phyloP scores from a whole-genome alignment of 2,888 invertebrate genomes.

The Epirrhoe tristata region DNA sequence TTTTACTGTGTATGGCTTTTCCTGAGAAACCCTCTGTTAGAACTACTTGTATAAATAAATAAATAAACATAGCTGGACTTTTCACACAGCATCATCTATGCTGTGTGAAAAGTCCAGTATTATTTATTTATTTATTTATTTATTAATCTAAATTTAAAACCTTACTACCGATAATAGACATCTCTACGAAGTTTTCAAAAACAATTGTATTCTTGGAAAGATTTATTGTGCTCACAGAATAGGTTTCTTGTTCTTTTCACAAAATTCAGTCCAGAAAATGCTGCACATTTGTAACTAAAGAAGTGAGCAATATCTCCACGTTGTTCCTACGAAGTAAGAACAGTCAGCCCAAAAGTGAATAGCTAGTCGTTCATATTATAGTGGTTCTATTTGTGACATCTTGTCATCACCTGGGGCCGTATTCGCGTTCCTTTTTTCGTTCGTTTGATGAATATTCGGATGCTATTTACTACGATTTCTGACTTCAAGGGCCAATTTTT shows the following conservation, averaged over 20 bases:
- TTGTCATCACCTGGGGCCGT: too few species aligned
- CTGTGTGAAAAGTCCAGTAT: too few species aligned
- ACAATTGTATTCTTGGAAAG: background rate
- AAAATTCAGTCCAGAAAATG: constrained; percentile 2
- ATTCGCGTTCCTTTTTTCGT: too few species aligned
- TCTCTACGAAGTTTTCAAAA: background rate
- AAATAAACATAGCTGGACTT: too few species aligned
- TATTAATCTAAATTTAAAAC: background rate
- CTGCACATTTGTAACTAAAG: constrained; percentile 8
- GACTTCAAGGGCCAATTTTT: too few species aligned
- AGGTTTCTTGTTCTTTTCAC: constrained; percentile 2
- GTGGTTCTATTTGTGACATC: too few species aligned
- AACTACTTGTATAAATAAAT: background rate
- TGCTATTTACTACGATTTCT: too few species aligned
- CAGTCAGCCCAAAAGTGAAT: background rate
- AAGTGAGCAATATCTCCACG: background rate
- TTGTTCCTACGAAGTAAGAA: background rate
- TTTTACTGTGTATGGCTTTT: constrained; percentile 2
- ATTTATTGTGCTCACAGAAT: constrained; percentile 1
- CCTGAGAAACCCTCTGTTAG: background rate
- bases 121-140: too few species aligned
- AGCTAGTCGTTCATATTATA: too few species aligned
- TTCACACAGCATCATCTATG: too few species aligned
- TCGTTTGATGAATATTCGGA: too few species aligned
- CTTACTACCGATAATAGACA: background rate